Percentiles rank a stretch among this genome's conserved stretches.
phyloP scores from a whole-genome alignment of 2,113 vertebrate genomes.

The Euleptes europaea region DNA sequence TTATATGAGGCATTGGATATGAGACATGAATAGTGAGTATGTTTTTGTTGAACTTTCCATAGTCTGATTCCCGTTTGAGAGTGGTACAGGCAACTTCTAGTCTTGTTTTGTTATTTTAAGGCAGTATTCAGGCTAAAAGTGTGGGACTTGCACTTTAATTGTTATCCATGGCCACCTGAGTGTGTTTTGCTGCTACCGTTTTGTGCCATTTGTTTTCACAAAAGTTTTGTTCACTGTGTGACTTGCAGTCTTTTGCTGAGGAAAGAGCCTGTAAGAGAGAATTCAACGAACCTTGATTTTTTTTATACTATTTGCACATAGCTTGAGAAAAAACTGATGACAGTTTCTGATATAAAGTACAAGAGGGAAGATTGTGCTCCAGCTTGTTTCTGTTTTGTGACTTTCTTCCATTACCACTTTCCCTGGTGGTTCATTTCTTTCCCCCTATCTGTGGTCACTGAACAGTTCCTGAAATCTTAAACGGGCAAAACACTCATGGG shows the following conservation, averaged over 20 bases:
- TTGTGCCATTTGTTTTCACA: background rate
- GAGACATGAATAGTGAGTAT: background rate
- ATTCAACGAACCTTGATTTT: background rate
- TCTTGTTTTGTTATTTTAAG: background rate
- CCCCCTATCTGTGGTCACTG: background rate
- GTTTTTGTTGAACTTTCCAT: background rate
- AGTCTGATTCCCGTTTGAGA: background rate
- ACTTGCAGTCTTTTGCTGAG: background rate
- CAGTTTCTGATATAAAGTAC: background rate
- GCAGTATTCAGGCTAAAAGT: background rate
- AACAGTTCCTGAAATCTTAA: slow-evolving; percentile 5
- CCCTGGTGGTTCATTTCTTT: background rate
- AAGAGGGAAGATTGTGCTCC: background rate
- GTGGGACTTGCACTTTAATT: background rate
- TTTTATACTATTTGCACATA: background rate
- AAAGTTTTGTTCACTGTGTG: background rate
- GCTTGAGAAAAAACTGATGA: background rate
- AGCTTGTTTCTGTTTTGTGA: background rate
- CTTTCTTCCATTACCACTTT: background rate
- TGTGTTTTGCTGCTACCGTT: background rate
- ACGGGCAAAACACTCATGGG: background rate
- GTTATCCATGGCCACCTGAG: background rate
- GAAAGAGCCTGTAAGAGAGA: background rate
- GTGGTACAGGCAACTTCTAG: background rate
- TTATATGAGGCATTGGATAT: background rate